phyloP scores from a whole-genome alignment of 2,113 vertebrate genomes.

The Uropsilus gracilis region DNA sequence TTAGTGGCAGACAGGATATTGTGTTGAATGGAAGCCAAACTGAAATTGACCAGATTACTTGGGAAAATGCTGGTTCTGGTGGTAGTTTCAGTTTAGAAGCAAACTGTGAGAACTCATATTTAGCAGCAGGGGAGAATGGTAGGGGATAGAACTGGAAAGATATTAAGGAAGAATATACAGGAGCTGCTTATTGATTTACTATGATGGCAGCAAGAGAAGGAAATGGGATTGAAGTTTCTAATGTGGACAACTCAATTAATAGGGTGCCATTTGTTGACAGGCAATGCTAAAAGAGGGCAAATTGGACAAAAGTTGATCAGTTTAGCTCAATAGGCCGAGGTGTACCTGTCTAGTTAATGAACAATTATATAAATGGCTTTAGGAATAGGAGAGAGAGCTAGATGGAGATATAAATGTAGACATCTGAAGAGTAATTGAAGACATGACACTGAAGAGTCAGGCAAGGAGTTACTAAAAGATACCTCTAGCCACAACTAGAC shows the following conservation, averaged over 20 bases:
- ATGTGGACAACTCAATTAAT: neutral
- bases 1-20: neutral
- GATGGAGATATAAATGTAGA: neutral
- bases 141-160: neutral
- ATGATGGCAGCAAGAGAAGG: neutral
- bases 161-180: neutral
- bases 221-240: neutral
- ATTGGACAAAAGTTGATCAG: neutral
- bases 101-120: neutral
- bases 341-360: neutral
- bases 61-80: neutral
- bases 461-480: neutral
- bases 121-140: neutral
- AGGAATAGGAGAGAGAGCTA: neutral
- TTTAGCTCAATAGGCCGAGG: neutral
- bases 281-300: neutral
- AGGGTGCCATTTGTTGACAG: neutral
- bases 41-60: neutral
- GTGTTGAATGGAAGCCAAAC: neutral
- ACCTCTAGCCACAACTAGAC: neutral
- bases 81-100: neutral
- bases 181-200: neutral
- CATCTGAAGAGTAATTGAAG: neutral
- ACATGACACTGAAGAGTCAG: neutral
- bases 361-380: neutral